phyloP scores from a whole-genome alignment of 1,140 invertebrate species.

The Aphaenogaster rudis region DNA sequence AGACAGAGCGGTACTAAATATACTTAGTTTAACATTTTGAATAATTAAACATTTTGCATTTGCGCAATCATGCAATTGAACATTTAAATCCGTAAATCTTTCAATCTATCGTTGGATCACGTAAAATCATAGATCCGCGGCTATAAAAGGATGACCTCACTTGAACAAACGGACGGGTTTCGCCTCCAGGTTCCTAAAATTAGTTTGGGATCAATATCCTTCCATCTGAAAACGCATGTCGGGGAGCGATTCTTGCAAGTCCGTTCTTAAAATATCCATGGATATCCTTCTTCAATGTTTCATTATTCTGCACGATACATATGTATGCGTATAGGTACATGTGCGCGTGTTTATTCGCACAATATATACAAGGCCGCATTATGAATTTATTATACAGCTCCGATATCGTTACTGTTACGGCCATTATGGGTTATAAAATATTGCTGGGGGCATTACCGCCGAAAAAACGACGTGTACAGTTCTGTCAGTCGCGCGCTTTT shows the following conservation, averaged over 20 bases:
- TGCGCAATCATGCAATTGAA: neutral
- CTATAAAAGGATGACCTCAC: constrained; percentile 36
- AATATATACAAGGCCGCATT: neutral
- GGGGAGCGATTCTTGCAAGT: neutral
- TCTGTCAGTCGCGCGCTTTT: neutral
- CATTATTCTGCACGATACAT: neutral
- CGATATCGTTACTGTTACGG: constrained; percentile 26
- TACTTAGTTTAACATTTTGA: too few species aligned
- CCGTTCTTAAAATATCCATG: neutral
- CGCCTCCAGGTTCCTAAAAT: constrained; percentile 37
- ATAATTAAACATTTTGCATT: neutral
- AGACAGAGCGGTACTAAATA: neutral
- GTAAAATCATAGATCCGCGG: neutral
- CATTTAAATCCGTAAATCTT: neutral
- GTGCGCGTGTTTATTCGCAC: too few species aligned
- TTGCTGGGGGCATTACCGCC: constrained; percentile 20
- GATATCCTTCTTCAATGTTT: constrained; percentile 25
- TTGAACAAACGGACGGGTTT: neutral
- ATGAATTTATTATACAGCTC: constrained; percentile 25
- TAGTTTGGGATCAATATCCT: constrained; percentile 53
- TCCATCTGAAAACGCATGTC: constrained; percentile 2
- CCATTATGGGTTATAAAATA: constrained; percentile 58
- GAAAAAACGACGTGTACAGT: constrained; percentile 20
- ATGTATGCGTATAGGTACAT: neutral
- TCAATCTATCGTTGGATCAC: neutral